These are phyloP conservation scores for Drosophila rhopaloa DNA, from an alignment of 1,140 invertebrate species.

Conservation along the genomic window DNA sequence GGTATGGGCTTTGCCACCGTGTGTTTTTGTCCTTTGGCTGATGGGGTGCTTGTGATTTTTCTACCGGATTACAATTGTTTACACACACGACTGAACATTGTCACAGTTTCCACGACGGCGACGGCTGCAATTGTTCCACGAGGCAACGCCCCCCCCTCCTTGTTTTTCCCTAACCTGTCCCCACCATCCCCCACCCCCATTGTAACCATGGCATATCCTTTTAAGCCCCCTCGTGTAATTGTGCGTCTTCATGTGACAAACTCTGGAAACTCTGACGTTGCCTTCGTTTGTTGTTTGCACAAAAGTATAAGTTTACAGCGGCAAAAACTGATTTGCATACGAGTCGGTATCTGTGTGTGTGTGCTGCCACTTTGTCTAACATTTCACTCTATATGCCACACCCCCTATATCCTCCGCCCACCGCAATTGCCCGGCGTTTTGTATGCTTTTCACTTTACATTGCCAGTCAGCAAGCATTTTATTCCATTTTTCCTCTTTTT, in stretches of 20 bases:
- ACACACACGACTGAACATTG: conserved; percentile 79
- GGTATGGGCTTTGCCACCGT: conserved; percentile 11
- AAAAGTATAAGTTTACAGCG: conserved; percentile 77
- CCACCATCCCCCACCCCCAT: neutral
- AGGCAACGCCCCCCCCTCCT: neutral
- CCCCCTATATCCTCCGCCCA: conserved; percentile 10
- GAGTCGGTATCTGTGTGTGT: conserved; percentile 10
- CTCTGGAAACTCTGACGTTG: conserved; percentile 60
- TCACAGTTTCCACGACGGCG: conserved; percentile 69
- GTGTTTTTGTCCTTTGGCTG: conserved; percentile 48
- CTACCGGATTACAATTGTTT: conserved; percentile 80
- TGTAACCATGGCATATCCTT: conserved; percentile 62
- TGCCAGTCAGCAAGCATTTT: conserved; percentile 61
- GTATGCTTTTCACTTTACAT: conserved; percentile 73
- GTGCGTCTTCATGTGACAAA: conserved; percentile 71
- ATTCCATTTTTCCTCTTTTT: conserved; percentile 42
- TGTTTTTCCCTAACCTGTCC: neutral
- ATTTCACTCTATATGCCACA: conserved; percentile 65
- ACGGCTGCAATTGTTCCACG: conserved; percentile 64
- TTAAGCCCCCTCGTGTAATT: conserved; percentile 63
- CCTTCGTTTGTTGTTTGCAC: conserved; percentile 60
- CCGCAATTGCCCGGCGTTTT: conserved; percentile 66
- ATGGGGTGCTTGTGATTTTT: conserved; percentile 70
- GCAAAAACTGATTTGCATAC: conserved; percentile 59
- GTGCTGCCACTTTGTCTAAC: conserved; percentile 73